A percentile compares a stretch with the other conserved stretches of the same genome.
Evolutionary conservation across 1,140 invertebrate species (phyloP).

Genomic region (Penaeus japonicus): DNA sequence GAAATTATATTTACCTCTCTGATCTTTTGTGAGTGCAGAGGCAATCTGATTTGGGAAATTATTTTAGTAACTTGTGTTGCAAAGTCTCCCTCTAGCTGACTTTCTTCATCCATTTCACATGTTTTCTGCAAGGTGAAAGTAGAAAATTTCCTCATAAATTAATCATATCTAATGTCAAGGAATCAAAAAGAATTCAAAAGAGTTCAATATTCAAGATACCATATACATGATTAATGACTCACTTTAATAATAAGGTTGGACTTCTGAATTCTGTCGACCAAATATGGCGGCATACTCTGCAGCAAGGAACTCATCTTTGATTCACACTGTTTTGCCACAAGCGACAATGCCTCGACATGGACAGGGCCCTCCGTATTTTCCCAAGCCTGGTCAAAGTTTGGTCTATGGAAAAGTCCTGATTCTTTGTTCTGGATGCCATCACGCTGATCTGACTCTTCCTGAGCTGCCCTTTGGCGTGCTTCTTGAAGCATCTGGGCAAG

Average conservation of each 20-base stretch:
- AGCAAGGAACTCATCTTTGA: slow-evolving; percentile 58
- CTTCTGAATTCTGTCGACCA: not conserved
- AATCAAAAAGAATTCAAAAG: not conserved
- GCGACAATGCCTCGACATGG: slow-evolving; percentile 88
- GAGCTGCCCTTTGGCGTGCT: slow-evolving; percentile 81
- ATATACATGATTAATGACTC: too few relatives aligned
- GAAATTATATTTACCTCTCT: not conserved
- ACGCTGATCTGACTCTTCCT: slow-evolving; percentile 71
- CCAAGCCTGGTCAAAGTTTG: slow-evolving; percentile 79
- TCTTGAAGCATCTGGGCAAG: slow-evolving; percentile 76
- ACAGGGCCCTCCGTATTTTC: slow-evolving; percentile 87
- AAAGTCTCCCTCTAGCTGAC: not conserved
- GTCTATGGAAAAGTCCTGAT: slow-evolving; percentile 70
- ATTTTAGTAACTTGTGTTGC: not conserved
- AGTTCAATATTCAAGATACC: too few relatives aligned
- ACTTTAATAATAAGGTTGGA: slow-evolving; percentile 35
- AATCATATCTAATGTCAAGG: not conserved
- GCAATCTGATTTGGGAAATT: not conserved
- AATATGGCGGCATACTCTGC: slow-evolving; percentile 18
- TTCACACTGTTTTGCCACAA: slow-evolving; percentile 83
- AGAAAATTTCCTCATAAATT: not conserved
- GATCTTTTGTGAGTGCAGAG: not conserved
- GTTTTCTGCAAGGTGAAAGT: not conserved
- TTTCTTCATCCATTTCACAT: slow-evolving; percentile 21
- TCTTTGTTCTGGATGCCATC: slow-evolving; percentile 63